Evolutionary conservation across 53 echinoderm and acorn worm genomes (phyloP), one percentile per base, ranked within the genome.

Genomic region (Arbacia lixula): DNA sequence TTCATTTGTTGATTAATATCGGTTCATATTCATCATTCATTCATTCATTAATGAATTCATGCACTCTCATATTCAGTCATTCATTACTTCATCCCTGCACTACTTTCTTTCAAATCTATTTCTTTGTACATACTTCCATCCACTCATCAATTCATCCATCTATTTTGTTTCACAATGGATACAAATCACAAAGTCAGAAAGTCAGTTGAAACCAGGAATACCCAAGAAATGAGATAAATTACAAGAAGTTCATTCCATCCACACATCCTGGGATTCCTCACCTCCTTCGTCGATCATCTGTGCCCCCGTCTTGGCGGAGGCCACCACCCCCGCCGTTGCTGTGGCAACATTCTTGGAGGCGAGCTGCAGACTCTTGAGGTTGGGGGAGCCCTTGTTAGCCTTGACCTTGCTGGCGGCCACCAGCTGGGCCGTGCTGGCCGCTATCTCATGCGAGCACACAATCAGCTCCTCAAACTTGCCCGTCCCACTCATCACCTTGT

Each of bases 391-490:
- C 53, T 91, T 93, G 75, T 84, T 66, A 0, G 96, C 89, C 36
- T 96, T 96, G 74, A 96, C 96, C 46, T 80, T 84, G 55, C 93
- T 93, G 11, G 96, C 91, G 16, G 89, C 96, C n/a, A 93, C 93
- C 33, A 96, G 89, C 91, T 96, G 96, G 20, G 93, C 96, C 21
- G 96, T 96, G 34, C 91, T 86, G 19, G 96, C 96, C 2, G 96
- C 96, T 27, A 96, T 96, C 86, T 96, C 96, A 36, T 93, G 93
- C 20, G 96, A 96, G 66, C 93, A 93, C 21, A 93, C 96, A 40
- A 93, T 90, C 16, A 96, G 72, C 41, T 93, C 96, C 58, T 96
- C 96, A 91, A 93, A 96, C 71, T 93, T 96, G 25, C 93, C 93
- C 24, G 84, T 92, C 14, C 96, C 91, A 29, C 85, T 91, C 54